These are phyloP conservation scores for Taphrorychus bicolor DNA, from an alignment of 2,888 invertebrate genomes.

Conservation along the genomic window DNA sequence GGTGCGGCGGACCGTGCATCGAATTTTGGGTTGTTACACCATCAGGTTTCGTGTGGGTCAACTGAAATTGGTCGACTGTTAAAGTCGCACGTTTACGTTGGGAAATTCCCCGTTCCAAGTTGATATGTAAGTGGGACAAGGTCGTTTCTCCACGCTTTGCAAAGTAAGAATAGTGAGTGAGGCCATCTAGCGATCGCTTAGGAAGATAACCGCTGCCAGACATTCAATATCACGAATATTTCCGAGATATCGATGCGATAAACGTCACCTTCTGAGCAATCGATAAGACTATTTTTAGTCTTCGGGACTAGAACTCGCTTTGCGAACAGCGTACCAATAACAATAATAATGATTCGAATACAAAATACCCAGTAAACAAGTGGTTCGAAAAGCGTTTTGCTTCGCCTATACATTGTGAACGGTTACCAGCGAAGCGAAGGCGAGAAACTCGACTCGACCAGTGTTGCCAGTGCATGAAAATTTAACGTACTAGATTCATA, in stretches of 20 bases:
- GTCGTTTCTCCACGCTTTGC: slow-evolving; percentile 23
- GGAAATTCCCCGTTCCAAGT: slow-evolving; percentile 33
- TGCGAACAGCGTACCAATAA: background rate
- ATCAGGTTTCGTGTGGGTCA: background rate
- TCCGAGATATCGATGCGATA: background rate
- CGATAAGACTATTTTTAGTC: slow-evolving; percentile 7
- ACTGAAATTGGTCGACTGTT: too few relatives aligned
- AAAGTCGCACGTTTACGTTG: slow-evolving; percentile 9
- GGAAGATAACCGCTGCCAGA: slow-evolving; percentile 12
- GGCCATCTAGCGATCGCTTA: slow-evolving; percentile 36
- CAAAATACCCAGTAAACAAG: slow-evolving; percentile 51
- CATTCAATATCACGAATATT: slow-evolving; percentile 19
- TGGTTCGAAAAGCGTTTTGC: slow-evolving; percentile 49
- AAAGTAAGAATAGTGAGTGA: slow-evolving; percentile 35
- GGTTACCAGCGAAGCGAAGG: slow-evolving; percentile 50
- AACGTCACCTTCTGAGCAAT: background rate
- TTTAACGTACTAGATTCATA: too few relatives aligned
- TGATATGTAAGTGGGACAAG: slow-evolving; percentile 36
- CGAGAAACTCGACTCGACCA: too few relatives aligned
- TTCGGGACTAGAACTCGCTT: background rate
- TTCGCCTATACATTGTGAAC: slow-evolving; percentile 32
- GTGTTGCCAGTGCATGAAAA: too few relatives aligned
- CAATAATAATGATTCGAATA: slow-evolving; percentile 24
- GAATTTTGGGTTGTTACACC: background rate
- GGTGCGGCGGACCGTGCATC: background rate